A percentile compares a stretch with the other conserved stretches of the same genome.
Conservation (phyloP, 2,797 vertebrate species). For the Diplodus puntazzo region DNA sequence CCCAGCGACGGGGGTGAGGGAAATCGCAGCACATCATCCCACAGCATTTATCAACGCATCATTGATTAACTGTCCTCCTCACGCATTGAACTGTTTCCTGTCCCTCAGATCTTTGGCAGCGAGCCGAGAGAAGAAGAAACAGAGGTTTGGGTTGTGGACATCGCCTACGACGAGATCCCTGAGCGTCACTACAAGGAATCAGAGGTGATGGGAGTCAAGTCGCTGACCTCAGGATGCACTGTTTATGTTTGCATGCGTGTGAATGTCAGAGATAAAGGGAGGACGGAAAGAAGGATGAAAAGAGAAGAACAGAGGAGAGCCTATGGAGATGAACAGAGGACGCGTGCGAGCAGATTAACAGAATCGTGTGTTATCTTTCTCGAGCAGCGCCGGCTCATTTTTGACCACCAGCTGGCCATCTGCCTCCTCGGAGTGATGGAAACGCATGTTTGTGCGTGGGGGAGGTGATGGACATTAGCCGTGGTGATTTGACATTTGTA, state of each 20-base stretch:
- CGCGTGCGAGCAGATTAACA: slow-evolving; percentile 22
- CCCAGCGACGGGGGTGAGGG: neutral
- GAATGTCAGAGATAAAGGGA: neutral
- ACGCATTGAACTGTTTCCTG: slow-evolving; percentile 4
- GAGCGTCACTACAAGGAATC: slow-evolving; percentile 98
- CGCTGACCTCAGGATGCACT: neutral
- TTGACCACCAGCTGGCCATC: slow-evolving; percentile 60
- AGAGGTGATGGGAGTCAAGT: slow-evolving; percentile 87
- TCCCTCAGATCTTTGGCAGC: slow-evolving; percentile 92
- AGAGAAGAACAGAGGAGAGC: neutral
- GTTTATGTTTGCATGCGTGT: neutral
- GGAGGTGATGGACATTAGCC: slow-evolving; percentile 51
- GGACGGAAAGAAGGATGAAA: neutral
- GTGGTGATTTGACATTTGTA: slow-evolving; percentile 61
- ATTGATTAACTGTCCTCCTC: slow-evolving; percentile 47
- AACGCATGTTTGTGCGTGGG: slow-evolving; percentile 38
- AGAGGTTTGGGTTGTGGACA: slow-evolving; percentile 95
- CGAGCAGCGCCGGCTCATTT: slow-evolving; percentile 30
- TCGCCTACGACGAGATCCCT: slow-evolving; percentile 92
- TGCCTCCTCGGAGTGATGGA: slow-evolving; percentile 49
- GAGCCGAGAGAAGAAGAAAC: slow-evolving; percentile 90
- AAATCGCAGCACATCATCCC: slow-evolving; percentile 8
- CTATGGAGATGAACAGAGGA: slow-evolving; percentile 2
- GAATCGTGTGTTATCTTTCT: slow-evolving; percentile 52
- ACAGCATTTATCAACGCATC: slow-evolving; percentile 34